phyloP scores from a whole-genome alignment of 2,888 invertebrate genomes.

The Oxyscelio sp. region DNA sequence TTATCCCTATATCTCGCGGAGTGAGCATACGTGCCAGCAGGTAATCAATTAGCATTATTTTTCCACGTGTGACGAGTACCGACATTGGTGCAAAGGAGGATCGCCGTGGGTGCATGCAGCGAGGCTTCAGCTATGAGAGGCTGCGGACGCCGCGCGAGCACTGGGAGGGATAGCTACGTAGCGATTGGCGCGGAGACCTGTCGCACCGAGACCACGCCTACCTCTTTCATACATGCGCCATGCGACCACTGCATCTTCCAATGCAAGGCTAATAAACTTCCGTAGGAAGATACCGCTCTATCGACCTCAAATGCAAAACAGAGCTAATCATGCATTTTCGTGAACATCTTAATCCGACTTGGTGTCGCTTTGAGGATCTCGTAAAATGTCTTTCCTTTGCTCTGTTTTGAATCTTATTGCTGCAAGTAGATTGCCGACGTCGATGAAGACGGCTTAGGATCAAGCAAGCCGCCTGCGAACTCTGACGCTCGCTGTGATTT shows the following conservation, averaged over 20 bases:
- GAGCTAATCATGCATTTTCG: slow-evolving; percentile 78
- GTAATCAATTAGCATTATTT: slow-evolving; percentile 77
- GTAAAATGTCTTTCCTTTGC: slow-evolving; percentile 33
- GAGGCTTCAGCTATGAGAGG: slow-evolving; percentile 45
- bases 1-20: slow-evolving; percentile 12
- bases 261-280: slow-evolving; percentile 70
- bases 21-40: slow-evolving; percentile 45
- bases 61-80: slow-evolving; percentile 73
- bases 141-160: slow-evolving; percentile 2
- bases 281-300: slow-evolving; percentile 76
- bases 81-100: slow-evolving; percentile 53
- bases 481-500: slow-evolving; percentile 8
- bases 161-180: slow-evolving; percentile 82
- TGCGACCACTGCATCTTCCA: slow-evolving; percentile 74
- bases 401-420: slow-evolving; percentile 46
- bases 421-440: slow-evolving; percentile 29
- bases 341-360: slow-evolving; percentile 75
- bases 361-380: slow-evolving; percentile 39
- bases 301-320: slow-evolving; percentile 80
- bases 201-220: slow-evolving; percentile 79
- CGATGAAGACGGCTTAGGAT: slow-evolving; percentile 2
- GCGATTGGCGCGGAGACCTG: slow-evolving; percentile 84
- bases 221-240: slow-evolving; percentile 69
- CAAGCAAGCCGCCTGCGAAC: neutral
- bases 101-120: slow-evolving; percentile 40